Evolutionary conservation across 2,113 vertebrate species (phyloP).

Genomic region (Castor canadensis): DNA sequence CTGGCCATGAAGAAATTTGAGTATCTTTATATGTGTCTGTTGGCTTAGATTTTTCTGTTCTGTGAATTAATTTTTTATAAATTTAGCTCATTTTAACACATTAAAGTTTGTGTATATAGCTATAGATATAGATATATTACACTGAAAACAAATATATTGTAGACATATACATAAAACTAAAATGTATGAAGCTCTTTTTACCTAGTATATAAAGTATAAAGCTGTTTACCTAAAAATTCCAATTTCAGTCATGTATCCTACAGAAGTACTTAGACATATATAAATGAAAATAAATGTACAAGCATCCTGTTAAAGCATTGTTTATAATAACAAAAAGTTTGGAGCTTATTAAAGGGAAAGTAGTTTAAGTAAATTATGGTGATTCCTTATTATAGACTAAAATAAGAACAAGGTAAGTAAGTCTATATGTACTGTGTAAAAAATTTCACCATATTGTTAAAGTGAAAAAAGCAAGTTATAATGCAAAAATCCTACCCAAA

Average conservation of each 20-base stretch:
- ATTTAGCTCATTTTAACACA: not conserved
- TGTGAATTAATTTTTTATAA: constrained; percentile 25
- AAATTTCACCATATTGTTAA: not conserved
- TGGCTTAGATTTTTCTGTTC: not conserved
- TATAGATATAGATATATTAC: no score
- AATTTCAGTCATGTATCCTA: not conserved
- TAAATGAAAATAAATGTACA: not conserved
- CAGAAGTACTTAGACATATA: not conserved
- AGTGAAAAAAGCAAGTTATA: not conserved
- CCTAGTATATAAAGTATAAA: no score
- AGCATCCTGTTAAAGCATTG: not conserved
- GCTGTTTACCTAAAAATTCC: constrained; percentile 33
- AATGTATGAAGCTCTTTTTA: not conserved
- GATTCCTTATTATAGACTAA: not conserved
- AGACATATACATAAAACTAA: not conserved
- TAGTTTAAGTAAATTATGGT: not conserved
- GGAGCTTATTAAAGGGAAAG: constrained; percentile 18
- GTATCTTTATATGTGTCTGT: not conserved
- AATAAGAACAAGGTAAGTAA: not conserved
- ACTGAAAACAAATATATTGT: no score
- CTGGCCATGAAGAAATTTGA: not conserved
- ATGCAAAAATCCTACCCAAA: not conserved
- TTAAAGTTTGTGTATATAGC: not conserved
- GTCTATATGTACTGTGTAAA: not conserved
- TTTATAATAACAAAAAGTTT: not conserved